Base-by-base conservation (phyloP, 2,888 invertebrate genomes). In the Drosophila cracens region DNA sequence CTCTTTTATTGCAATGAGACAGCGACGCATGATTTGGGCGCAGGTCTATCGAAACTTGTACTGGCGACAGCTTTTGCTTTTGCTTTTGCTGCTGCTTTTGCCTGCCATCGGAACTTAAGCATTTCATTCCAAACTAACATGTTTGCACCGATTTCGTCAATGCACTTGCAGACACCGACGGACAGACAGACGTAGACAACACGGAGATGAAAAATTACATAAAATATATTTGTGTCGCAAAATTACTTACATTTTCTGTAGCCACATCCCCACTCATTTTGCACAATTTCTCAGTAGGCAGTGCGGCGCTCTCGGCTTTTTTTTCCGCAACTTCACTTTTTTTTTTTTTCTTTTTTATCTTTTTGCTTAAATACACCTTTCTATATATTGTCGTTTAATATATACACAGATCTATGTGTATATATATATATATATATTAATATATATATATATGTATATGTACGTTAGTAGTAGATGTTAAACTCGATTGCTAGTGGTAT, bases 201-300 rank as follows among this genome's bases (percentile, higher is more conserved):
- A 46, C 40, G 52, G 69, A 63, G 56, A 70, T 58, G 56, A 74
- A 76, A 46, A 87, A 86, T 90, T 86, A 86, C 73, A 90, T 82
- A 83, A 86, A 87, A 81, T 46, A 75, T 66, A 68, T 84, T 72
- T 61, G 66, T 73, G 70, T 72, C 73, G 53, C 25, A 72, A 71
- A 63, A 63, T 70, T 90, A 92, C 92, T 92, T 92, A 92, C 92
- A 87, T 87, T 92, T 83, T 90, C 89, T 69, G 79, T 83, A 66
- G 91, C 91, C 82, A 91, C 91, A 90, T 92, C 91, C 79, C 91
- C 92, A 82, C 92, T 92, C 91, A 92, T 92, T 83, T 90, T 81
- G 90, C 85, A 83, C 77, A 75, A 75, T 83, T 89, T 75, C 59
- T 77, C 53, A 65, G 59, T 77, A 72, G 70, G 82, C 83, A 77